phyloP scores from a whole-genome alignment of 2,888 invertebrate genomes.

The Athripsodes cinereus region DNA sequence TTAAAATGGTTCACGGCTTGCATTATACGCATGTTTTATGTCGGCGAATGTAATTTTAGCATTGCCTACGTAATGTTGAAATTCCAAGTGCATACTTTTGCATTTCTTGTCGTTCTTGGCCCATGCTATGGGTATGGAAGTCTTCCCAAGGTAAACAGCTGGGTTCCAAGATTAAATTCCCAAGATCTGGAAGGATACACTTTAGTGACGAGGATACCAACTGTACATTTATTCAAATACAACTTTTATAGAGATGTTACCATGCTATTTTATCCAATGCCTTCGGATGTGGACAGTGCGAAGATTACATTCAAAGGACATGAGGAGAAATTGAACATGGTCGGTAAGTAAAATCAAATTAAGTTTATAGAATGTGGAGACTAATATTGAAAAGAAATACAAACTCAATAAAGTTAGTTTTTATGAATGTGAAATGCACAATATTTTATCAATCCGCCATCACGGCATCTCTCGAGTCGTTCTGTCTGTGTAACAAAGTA shows the following conservation, averaged over 20 bases:
- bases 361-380: too few relatives aligned
- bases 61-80: too few relatives aligned
- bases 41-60: too few relatives aligned
- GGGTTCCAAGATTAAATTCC: constrained; percentile 22
- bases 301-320: constrained; percentile 47
- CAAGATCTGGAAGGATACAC: constrained; percentile 38
- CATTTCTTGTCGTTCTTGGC: not conserved
- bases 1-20: too few relatives aligned
- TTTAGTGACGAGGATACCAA: constrained; percentile 44
- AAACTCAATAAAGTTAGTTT: too few relatives aligned
- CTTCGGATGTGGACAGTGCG: constrained; percentile 42
- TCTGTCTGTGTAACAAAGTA: too few relatives aligned
- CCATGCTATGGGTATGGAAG: not conserved
- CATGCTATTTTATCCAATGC: constrained; percentile 42
- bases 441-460: too few relatives aligned
- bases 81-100: not conserved
- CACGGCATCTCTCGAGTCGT: too few relatives aligned
- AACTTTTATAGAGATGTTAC: constrained; percentile 46
- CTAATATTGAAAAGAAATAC: too few relatives aligned
- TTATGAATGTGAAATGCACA: too few relatives aligned
- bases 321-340: constrained; percentile 46
- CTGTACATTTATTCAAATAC: constrained; percentile 45
- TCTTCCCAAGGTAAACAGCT: not conserved
- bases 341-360: constrained; percentile 38
- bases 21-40: too few relatives aligned